These are phyloP conservation scores for Panopea generosa DNA, from an alignment of 2,888 invertebrate species.

Conservation along the genomic window DNA sequence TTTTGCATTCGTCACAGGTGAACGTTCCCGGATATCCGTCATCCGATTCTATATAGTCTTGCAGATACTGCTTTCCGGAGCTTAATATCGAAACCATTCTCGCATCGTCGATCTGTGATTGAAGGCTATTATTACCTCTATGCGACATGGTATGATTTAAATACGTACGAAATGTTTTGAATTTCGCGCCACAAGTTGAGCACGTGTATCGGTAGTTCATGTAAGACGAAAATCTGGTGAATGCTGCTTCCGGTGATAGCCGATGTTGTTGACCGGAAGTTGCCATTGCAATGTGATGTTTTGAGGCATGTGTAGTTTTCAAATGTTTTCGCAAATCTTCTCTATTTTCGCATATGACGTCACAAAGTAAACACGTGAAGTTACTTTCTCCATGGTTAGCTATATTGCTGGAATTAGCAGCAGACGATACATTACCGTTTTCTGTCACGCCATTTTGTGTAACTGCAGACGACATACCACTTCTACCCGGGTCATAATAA, in stretches of 20 bases:
- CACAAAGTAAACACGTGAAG: slow-evolving; percentile 66
- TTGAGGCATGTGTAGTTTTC: slow-evolving; percentile 48
- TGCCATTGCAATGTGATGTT: slow-evolving; percentile 12
- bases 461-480: slow-evolving; percentile 15
- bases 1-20: slow-evolving; percentile 83
- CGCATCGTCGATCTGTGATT: slow-evolving; percentile 28
- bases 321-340: slow-evolving; percentile 63
- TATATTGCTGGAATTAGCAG: not conserved
- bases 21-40: slow-evolving; percentile 67
- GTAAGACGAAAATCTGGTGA: slow-evolving; percentile 36
- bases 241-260: slow-evolving; percentile 5
- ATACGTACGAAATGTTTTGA: slow-evolving; percentile 59
- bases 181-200: slow-evolving; percentile 62
- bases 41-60: slow-evolving; percentile 52
- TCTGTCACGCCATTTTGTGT: slow-evolving; percentile 14
- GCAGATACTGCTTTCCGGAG: slow-evolving; percentile 50
- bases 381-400: slow-evolving; percentile 29
- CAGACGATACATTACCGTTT: not conserved
- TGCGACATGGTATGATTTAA: slow-evolving; percentile 59
- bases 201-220: slow-evolving; percentile 62
- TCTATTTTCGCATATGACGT: slow-evolving; percentile 56
- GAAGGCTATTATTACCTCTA: slow-evolving; percentile 24
- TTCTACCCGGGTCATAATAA: slow-evolving; percentile 15
- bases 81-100: slow-evolving; percentile 37
- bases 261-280: not conserved